Percentiles rank a stretch among this genome's conserved stretches.
These are phyloP conservation scores for Bubo blakistoni DNA, from an alignment of 2,113 vertebrate species.

Conservation along the genomic window DNA sequence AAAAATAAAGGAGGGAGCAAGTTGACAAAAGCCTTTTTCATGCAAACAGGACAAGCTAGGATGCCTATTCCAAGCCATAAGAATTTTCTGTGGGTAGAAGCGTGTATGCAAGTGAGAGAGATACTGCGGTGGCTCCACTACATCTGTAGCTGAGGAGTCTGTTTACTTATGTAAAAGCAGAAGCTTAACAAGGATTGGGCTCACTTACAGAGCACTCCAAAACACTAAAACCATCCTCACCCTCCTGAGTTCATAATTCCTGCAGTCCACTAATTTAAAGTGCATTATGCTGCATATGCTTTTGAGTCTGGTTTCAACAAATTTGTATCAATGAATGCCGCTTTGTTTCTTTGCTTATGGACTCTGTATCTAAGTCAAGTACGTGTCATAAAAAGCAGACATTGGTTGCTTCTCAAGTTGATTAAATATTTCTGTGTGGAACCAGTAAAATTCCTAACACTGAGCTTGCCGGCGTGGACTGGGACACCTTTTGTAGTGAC, in stretches of 20 bases:
- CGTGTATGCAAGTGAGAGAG: background rate
- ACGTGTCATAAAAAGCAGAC: rapidly evolving
- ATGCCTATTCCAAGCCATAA: background rate
- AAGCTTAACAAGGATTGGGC: background rate
- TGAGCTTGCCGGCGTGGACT: rapidly evolving
- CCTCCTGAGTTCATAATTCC: rapidly evolving
- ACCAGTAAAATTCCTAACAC: rapidly evolving
- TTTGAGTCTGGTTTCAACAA: background rate
- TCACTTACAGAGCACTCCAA: background rate
- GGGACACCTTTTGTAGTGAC: rapidly evolving
- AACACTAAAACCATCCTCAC: rapidly evolving
- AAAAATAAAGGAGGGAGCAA: background rate
- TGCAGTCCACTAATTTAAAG: background rate
- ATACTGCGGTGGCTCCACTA: rapidly evolving
- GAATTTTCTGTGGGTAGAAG: background rate
- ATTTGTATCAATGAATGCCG: background rate
- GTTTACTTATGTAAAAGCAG: background rate
- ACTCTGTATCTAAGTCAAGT: background rate
- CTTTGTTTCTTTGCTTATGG: background rate
- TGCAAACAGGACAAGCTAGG: background rate
- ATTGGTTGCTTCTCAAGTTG: background rate
- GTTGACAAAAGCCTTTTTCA: background rate
- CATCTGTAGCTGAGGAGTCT: background rate
- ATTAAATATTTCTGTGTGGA: background rate
- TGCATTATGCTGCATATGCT: rapidly evolving